Evolutionary conservation across 2,888 invertebrate species (phyloP).

Genomic region (Drosophila neotestacea): DNA sequence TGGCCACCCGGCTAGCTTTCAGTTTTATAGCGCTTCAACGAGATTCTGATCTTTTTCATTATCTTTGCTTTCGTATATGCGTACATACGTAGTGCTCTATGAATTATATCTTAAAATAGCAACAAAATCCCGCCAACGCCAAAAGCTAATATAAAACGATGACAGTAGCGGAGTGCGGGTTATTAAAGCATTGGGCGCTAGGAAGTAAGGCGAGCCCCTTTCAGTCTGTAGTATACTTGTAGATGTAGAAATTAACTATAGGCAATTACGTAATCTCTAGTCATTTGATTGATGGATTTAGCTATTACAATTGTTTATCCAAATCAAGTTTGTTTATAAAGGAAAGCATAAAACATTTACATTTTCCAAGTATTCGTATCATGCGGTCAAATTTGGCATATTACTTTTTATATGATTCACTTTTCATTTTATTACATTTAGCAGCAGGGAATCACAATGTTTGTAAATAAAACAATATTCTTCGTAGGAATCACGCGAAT

Average conservation of each 20-base stretch:
- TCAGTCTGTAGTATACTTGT: not conserved
- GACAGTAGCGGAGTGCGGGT: constrained; percentile 47
- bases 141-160: constrained; percentile 14
- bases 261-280: not conserved
- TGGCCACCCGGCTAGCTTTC: constrained; percentile 59
- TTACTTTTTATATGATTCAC: constrained; percentile 13
- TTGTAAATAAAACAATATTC: constrained; percentile 12
- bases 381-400: not conserved
- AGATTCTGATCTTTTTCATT: constrained; percentile 48
- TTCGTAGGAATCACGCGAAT: not conserved
- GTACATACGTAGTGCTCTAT: constrained; percentile 17
- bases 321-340: not conserved
- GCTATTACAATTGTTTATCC: constrained; percentile 1
- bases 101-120: constrained; percentile 50
- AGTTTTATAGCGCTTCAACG: constrained; percentile 69
- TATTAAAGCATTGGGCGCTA: constrained; percentile 17
- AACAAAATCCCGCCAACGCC: constrained; percentile 40
- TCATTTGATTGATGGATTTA: not conserved
- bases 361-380: constrained; percentile 1
- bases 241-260: not conserved
- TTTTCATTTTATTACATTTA: constrained; percentile 6
- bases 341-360: not conserved
- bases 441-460: constrained; percentile 8
- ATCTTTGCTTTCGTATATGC: constrained; percentile 24
- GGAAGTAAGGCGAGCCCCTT: not conserved